phyloP scores from a whole-genome alignment of 2,113 vertebrate species.

The Cryptotis parvus region DNA sequence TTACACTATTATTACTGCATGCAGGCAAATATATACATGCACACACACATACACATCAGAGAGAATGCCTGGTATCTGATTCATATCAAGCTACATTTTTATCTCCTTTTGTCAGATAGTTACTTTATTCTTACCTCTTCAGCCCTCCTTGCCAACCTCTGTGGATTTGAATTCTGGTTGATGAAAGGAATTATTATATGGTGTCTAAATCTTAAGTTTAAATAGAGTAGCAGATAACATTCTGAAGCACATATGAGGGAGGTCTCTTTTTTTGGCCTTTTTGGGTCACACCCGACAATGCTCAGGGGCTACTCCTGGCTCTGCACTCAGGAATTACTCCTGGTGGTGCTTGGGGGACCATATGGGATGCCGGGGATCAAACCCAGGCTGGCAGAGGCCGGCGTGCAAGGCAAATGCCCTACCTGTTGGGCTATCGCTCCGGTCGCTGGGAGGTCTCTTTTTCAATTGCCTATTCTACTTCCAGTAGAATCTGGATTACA shows the following conservation, averaged over 20 bases:
- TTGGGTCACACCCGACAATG: too few species aligned
- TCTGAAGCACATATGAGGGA: background rate
- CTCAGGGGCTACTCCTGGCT: too few species aligned
- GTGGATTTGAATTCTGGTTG: slow-evolving; percentile 27
- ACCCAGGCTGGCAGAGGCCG: too few species aligned
- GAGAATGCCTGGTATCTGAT: background rate
- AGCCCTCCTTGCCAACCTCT: background rate
- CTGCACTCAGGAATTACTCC: too few species aligned
- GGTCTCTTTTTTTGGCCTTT: too few species aligned
- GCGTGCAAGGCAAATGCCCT: too few species aligned
- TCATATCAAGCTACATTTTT: background rate
- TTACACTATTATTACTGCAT: background rate
- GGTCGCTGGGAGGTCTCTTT: too few species aligned
- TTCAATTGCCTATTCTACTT: background rate
- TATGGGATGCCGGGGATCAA: too few species aligned
- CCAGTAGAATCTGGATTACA: background rate
- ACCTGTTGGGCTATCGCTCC: too few species aligned
- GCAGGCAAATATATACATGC: too few species aligned
- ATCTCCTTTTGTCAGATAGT: background rate
- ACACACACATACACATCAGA: background rate
- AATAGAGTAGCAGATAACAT: slow-evolving; percentile 16
- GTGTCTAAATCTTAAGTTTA: slow-evolving; percentile 28
- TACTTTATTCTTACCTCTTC: background rate
- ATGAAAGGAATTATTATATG: slow-evolving; percentile 16
- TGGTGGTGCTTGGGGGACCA: too few species aligned